phyloP scores from a whole-genome alignment of 2,113 vertebrate species.

The Himantopus leucocephalus region DNA sequence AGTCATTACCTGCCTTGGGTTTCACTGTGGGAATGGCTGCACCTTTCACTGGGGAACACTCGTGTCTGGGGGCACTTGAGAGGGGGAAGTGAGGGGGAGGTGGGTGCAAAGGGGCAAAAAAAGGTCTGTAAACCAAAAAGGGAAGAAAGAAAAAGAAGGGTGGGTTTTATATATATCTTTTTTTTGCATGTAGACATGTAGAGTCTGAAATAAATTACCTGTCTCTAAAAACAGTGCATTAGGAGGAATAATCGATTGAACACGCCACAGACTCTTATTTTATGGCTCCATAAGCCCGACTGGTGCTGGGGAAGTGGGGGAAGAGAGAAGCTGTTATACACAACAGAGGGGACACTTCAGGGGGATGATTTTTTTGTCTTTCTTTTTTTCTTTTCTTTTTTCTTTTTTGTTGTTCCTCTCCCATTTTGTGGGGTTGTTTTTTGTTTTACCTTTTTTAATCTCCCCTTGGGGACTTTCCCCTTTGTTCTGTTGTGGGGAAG shows the following conservation, averaged over 20 bases:
- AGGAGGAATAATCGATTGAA: slow-evolving; percentile 67
- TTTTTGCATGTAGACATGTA: neutral
- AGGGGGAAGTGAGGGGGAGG: neutral
- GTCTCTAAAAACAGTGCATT: slow-evolving; percentile 46
- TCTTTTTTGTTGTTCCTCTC: neutral
- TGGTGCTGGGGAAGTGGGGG: neutral
- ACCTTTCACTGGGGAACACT: slow-evolving; percentile 36
- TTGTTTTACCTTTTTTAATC: neutral
- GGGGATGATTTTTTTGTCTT: neutral
- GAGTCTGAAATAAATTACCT: slow-evolving; percentile 69
- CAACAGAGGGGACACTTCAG: neutral
- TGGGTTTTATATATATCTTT: neutral
- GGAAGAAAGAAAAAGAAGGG: neutral
- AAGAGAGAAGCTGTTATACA: neutral
- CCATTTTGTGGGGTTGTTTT: neutral
- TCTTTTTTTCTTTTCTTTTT: neutral
- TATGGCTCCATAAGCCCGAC: slow-evolving; percentile 2
- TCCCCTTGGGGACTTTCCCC: neutral
- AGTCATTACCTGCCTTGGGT: slow-evolving; percentile 71
- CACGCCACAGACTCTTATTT: slow-evolving; percentile 49
- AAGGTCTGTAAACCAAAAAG: neutral
- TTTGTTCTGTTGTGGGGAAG: neutral
- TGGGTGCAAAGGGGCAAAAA: neutral
- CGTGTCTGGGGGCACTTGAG: neutral
- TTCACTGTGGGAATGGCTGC: slow-evolving; percentile 60